Evolutionary conservation across 2,113 vertebrate species (phyloP), one percentile per base, ranked within the genome.

Genomic region (Platysternon megacephalum): DNA sequence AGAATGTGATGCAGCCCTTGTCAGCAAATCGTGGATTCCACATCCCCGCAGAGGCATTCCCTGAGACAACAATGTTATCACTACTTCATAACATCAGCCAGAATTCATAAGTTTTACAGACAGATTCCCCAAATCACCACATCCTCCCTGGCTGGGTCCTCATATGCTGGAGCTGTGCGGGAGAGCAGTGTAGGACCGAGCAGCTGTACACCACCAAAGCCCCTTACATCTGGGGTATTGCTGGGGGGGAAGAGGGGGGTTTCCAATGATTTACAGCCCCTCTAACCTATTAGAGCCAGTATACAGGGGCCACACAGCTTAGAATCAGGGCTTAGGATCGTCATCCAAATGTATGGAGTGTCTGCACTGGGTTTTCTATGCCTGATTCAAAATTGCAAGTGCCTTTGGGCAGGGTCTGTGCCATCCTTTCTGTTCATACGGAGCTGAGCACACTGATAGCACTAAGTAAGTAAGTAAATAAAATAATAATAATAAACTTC

Each of bases 281-380:
- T 68, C 87, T 68, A 49, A 84, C 14, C 42, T 68, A 46, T 28
- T n/a, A 85, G 2, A 1, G 4, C 24, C 78, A 85, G 76, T 74
- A 46, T 0, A 0, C 49, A 55, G 6, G 22, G 44, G 56, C 12
- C n/a, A 86, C 79, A 0, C 0, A 7, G 0, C 58, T 87, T 1
- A 1, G 39, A 91, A 76, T 44, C 35, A n/a, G 26, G 28, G 13
- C 22, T n/a, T 82, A 78, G 32, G 84, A 89, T 82, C 94, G 72
- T 51, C 24, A 91, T 1, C 28, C 48, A 65, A 65, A 65, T 56
- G 74, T 9, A 12, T 0, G 2, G 2, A 87, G 29, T 8, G 3
- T 65, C 55, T 93, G 55, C 35, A 80, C 39, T 55, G 53, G 24
- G 24, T 19, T 55, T 55, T 55, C 53, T 29, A 48, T 85, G 8